Conservation (phyloP, 2,113 vertebrate species). For the Melanostigma gelatinosum region DNA sequence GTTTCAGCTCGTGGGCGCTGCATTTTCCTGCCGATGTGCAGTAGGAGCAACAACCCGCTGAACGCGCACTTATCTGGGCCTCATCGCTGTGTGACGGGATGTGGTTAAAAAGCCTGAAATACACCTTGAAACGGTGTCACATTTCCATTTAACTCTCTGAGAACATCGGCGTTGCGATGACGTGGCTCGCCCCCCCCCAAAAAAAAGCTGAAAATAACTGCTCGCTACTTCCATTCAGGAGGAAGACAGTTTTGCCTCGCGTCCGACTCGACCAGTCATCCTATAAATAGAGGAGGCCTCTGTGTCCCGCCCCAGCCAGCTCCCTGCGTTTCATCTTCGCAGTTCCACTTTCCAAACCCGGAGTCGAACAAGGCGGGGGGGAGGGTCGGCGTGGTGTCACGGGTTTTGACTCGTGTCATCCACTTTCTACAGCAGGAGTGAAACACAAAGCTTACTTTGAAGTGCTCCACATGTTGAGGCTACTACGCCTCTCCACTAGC, state of each 20-base stretch:
- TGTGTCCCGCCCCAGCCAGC: conserved; percentile 6
- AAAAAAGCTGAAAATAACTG: conserved; percentile 13
- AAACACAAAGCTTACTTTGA: conserved; percentile 3
- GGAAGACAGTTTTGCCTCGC: conserved; percentile 23
- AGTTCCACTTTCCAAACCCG: neutral
- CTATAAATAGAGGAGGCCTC: conserved; percentile 47
- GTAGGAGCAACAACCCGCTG: conserved; percentile 8
- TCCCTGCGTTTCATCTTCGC: conserved; percentile 11
- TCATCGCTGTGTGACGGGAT: conserved; percentile 47
- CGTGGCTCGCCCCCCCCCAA: neutral
- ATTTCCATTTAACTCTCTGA: conserved; percentile 61
- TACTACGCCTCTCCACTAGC: neutral
- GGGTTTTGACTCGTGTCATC: neutral
- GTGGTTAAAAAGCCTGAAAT: conserved; percentile 54
- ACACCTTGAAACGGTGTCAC: conserved; percentile 20
- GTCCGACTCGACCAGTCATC: neutral
- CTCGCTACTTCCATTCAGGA: conserved; percentile 16
- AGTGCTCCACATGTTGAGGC: neutral
- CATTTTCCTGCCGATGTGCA: conserved; percentile 26
- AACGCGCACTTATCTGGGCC: neutral
- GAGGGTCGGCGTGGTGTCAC: neutral
- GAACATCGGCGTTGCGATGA: conserved; percentile 25
- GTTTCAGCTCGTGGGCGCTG: conserved; percentile 12
- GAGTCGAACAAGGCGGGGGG: conserved; percentile 10
- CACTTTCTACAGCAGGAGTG: neutral